Evolutionary conservation across 2,113 vertebrate species (phyloP).

Genomic region (Pteruthius melanotis): DNA sequence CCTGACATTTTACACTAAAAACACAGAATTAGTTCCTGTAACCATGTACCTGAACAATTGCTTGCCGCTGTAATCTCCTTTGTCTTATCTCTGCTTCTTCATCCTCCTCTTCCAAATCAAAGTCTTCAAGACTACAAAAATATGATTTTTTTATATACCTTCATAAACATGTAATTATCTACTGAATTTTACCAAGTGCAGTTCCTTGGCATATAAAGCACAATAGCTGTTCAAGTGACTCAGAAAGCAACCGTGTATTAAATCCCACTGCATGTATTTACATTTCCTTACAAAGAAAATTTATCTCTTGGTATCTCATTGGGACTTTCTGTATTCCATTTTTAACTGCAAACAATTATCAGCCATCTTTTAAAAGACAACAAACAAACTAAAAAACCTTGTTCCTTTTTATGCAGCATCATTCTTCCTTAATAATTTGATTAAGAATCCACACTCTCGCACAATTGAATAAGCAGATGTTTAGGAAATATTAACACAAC

Average conservation of each 20-base stretch:
- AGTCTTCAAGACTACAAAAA: conserved; percentile 86
- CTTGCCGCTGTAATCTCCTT: conserved; percentile 88
- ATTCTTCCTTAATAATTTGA: not conserved
- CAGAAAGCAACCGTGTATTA: not conserved
- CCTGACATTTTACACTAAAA: not conserved
- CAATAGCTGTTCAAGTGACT: not conserved
- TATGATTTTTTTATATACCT: not conserved
- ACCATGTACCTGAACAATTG: conserved; percentile 88
- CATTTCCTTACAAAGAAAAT: not conserved
- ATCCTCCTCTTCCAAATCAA: conserved; percentile 93
- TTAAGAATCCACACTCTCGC: not conserved
- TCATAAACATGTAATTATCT: not conserved
- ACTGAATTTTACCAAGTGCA: not conserved
- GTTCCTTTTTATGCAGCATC: not conserved
- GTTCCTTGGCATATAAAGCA: not conserved
- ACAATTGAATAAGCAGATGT: not conserved
- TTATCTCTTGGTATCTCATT: not conserved
- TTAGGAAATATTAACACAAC: not conserved
- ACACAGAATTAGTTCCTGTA: not conserved
- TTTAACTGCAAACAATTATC: not conserved
- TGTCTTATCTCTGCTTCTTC: conserved; percentile 95
- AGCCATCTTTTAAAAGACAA: not conserved
- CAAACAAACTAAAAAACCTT: not conserved
- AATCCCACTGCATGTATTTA: not conserved
- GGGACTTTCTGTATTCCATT: not conserved